Conservation (phyloP, 2,888 invertebrate species). For the Ceramica pisi region DNA sequence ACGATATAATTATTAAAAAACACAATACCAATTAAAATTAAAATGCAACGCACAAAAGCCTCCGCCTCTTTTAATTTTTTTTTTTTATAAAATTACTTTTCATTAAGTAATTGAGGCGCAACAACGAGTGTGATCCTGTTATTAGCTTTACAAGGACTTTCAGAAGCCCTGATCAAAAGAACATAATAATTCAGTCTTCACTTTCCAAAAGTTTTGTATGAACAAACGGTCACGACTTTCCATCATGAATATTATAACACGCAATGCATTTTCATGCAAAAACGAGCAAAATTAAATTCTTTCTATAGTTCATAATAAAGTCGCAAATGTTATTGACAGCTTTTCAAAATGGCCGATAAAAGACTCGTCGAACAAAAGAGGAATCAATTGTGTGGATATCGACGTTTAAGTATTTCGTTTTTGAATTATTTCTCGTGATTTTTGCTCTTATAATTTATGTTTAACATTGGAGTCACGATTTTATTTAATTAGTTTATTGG, state of each 20-base stretch:
- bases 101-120: constrained; percentile 41
- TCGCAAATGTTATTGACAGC: constrained; percentile 53
- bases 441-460: constrained; percentile 55
- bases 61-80: constrained; percentile 25
- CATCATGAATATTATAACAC: constrained; percentile 57
- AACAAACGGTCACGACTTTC: constrained; percentile 74
- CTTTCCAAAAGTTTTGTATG: constrained; percentile 74
- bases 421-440: constrained; percentile 27
- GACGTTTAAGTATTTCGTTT: constrained; percentile 28
- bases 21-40: constrained; percentile 50
- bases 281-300: constrained; percentile 63
- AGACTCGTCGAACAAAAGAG: constrained; percentile 77
- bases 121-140: constrained; percentile 51
- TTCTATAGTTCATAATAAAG: constrained; percentile 42
- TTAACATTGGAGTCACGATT: constrained; percentile 67
- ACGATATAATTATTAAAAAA: constrained; percentile 41
- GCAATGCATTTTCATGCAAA: constrained; percentile 67
- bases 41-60: constrained; percentile 40
- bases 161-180: constrained; percentile 63
- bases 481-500: constrained; percentile 52
- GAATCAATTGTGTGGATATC: constrained; percentile 71
- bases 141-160: constrained; percentile 49
- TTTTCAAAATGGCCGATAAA: constrained; percentile 65
- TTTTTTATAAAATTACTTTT: constrained; percentile 49
- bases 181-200: constrained; percentile 66